Percentiles rank a stretch among this genome's conserved stretches.
Evolutionary conservation across 1,140 invertebrate genomes (phyloP).

Genomic region (Bilobella aurantiaca): DNA sequence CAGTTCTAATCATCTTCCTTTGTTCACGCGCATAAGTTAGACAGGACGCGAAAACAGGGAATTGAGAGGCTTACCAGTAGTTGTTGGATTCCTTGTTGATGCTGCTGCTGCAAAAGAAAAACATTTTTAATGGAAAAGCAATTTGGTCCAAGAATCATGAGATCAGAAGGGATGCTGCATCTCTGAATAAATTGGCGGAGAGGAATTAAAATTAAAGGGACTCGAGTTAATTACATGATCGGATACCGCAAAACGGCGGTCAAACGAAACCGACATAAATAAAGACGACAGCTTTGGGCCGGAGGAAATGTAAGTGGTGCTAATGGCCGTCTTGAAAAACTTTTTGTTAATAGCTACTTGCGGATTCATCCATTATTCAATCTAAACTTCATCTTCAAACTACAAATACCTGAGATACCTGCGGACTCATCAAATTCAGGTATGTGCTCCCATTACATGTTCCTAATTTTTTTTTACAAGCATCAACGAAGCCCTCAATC

Average conservation of each 20-base stretch:
- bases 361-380: background rate
- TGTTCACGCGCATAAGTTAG: constrained; percentile 3
- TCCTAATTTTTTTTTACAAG: no score
- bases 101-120: constrained; percentile 37
- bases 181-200: background rate
- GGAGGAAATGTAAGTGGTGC: background rate
- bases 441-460: no score
- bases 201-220: background rate
- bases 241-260: background rate
- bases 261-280: background rate
- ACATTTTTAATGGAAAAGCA: background rate
- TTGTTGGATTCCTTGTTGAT: constrained; percentile 37
- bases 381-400: background rate
- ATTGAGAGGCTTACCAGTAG: constrained; percentile 36
- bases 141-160: background rate
- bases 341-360: background rate
- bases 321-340: background rate
- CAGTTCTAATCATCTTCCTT: no score
- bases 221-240: background rate
- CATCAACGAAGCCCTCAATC: no score
- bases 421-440: no score
- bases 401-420: no score
- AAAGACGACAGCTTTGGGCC: background rate
- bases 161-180: background rate
- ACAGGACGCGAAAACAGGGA: constrained; percentile 14